Percentiles rank a stretch among this genome's conserved stretches.
These are phyloP conservation scores for Atrina japonica DNA, from an alignment of 2,888 invertebrate species.

Conservation along the genomic window DNA sequence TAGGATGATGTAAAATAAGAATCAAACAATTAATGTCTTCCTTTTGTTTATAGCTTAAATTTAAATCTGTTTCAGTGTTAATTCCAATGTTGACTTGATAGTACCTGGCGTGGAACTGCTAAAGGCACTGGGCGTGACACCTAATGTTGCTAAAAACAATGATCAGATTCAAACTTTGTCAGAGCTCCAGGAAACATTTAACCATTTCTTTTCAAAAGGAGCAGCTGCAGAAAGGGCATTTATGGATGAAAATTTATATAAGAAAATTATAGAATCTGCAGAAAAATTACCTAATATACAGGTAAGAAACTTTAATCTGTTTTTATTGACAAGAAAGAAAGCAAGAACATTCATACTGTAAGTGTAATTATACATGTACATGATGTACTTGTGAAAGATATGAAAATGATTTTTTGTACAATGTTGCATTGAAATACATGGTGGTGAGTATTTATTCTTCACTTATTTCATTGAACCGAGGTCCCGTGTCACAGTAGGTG, in stretches of 20 bases:
- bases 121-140: conserved; percentile 73
- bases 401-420: too few species aligned
- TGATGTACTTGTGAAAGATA: too few species aligned
- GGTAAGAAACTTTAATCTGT: conserved; percentile 55
- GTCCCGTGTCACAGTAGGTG: too few species aligned
- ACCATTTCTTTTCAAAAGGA: conserved; percentile 80
- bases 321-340: too few species aligned
- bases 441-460: too few species aligned
- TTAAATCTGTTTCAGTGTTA: conserved; percentile 75
- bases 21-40: too few species aligned
- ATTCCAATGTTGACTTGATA: conserved; percentile 81
- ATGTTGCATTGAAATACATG: too few species aligned
- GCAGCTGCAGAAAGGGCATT: conserved; percentile 81
- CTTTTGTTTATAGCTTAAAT: too few species aligned
- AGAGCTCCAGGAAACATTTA: conserved; percentile 80
- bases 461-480: too few species aligned
- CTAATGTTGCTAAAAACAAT: conserved; percentile 70
- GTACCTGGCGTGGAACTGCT: conserved; percentile 79
- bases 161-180: conserved; percentile 69
- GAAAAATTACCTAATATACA: conserved; percentile 53
- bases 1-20: too few species aligned
- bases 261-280: conserved; percentile 61
- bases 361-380: too few species aligned
- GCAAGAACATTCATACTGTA: too few species aligned
- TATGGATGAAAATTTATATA: conserved; percentile 58